phyloP scores from a whole-genome alignment of 2,888 invertebrate genomes.

The Conops quadrifasciatus region DNA sequence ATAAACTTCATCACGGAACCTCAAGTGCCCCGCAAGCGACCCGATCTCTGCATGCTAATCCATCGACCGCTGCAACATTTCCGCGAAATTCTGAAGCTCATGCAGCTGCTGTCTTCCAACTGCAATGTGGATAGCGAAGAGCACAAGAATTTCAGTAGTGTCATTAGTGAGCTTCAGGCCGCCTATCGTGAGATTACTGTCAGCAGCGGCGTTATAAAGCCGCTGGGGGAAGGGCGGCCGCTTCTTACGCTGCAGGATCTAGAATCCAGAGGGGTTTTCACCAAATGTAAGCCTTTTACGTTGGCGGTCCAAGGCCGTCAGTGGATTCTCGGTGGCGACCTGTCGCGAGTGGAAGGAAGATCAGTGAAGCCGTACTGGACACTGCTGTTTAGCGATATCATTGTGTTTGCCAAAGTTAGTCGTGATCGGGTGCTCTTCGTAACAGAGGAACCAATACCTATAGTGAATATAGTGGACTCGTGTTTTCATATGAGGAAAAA shows the following conservation, averaged over 20 bases:
- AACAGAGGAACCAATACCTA: conserved; percentile 84
- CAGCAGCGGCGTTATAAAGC: conserved; percentile 85
- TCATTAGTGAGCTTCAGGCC: conserved; percentile 68
- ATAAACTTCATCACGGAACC: conserved; percentile 83
- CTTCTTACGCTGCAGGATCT: conserved; percentile 83
- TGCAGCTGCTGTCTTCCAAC: conserved; percentile 68
- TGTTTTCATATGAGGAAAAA: conserved; percentile 87
- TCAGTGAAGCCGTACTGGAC: conserved; percentile 87
- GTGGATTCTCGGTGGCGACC: conserved; percentile 89
- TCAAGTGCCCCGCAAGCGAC: conserved; percentile 80
- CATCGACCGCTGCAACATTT: conserved; percentile 87
- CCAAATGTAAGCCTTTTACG: conserved; percentile 89
- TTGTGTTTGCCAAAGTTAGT: conserved; percentile 86
- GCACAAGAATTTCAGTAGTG: conserved; percentile 63
- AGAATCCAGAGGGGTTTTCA: conserved; percentile 87
- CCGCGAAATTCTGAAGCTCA: conserved; percentile 71
- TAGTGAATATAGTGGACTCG: conserved; percentile 81
- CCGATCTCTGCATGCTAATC: conserved; percentile 84
- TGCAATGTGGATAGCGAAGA: conserved; percentile 65
- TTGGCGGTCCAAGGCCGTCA: conserved; percentile 84
- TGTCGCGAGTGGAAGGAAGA: conserved; percentile 83
- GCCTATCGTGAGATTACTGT: conserved; percentile 85
- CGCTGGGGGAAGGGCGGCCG: conserved; percentile 83
- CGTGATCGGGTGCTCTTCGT: conserved; percentile 87
- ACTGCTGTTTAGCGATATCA: conserved; percentile 82